Base-by-base conservation (phyloP, 2,888 invertebrate species). In the Pollenia griseotomentosa region DNA sequence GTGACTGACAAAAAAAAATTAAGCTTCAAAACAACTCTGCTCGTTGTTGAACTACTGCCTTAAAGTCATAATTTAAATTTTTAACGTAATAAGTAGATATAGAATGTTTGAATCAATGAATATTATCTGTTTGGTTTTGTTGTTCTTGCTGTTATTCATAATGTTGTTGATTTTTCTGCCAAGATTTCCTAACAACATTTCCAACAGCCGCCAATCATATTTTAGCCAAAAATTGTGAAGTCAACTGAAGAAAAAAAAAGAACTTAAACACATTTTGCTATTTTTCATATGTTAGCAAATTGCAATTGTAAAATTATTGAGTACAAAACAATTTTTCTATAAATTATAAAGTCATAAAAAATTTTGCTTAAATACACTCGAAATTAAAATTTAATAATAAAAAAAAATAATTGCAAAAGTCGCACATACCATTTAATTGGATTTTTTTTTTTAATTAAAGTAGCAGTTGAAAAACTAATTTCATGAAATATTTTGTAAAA, bases 221-320 rank as follows among this genome's bases (percentile, higher is more conserved):
- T 63, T 57, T 44, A 63, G 63, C 42, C 46, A 77, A 86, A 78
- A 79, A 70, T 40, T 70, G 8, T 19, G 23, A 51, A 71, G 19
- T 9, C 61, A 53, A 61, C 7, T 51, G 33, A 33, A 33, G 33
- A 5, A 33, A 33, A 33, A 23, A 33, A 33, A 23, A 57, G 44
- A 71, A 42, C 7, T 23, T 14, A 11, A 42, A 11, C 40, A 70
- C 14, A 70, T 53, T 71, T 75, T 42, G 23, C 19, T 19, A 48
- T 66, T 71, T 81, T 73, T 71, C 23, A 71, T 68, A 44, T 83
- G 83, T 65, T 66, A 68, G 83, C 83, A 86, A 86, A 77, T 86
- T 77, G 86, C 65, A 80, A 77, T 83, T 75, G 80, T 77, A 77
- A 73, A 75, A 83, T 86, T 73, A 86, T 86, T 75, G 79, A 51